phyloP scores from a whole-genome alignment of 2,888 invertebrate species.

The Melinopterus prodromus region DNA sequence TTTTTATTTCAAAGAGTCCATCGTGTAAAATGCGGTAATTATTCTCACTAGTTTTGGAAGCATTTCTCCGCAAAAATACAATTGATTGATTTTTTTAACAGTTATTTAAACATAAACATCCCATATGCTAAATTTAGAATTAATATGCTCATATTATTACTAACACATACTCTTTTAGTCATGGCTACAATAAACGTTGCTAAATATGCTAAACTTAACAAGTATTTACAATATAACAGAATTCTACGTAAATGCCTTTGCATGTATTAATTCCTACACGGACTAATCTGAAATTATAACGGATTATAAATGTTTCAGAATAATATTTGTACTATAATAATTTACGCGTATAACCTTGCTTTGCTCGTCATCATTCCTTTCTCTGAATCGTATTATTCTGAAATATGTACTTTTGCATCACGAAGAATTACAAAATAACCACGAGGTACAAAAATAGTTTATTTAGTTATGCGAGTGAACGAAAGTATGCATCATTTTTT shows the following conservation, averaged over 20 bases:
- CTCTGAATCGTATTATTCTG: not conserved
- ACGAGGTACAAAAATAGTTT: not conserved
- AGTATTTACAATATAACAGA: not conserved
- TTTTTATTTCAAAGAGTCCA: slow-evolving; percentile 1
- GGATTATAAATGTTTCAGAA: not conserved
- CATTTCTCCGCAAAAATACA: slow-evolving; percentile 25
- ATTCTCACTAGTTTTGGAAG: slow-evolving; percentile 22
- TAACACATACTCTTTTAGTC: not conserved
- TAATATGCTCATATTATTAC: slow-evolving; percentile 22
- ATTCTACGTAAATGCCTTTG: not conserved
- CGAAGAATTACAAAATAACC: not conserved
- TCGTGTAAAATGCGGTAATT: not conserved
- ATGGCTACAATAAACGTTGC: not conserved
- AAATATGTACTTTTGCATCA: not conserved
- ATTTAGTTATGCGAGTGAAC: not conserved
- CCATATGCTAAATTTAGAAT: slow-evolving; percentile 19
- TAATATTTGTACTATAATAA: not conserved
- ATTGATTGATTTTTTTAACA: not conserved
- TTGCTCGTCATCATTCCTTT: not conserved
- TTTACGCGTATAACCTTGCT: not conserved
- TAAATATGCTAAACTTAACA: not conserved
- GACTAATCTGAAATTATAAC: not conserved
- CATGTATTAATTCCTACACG: not conserved
- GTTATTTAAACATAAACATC: not conserved
- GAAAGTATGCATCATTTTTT: not conserved